These are phyloP conservation scores for Drosophila tristis DNA, from an alignment of 1,140 invertebrate species.

Conservation along the genomic window DNA sequence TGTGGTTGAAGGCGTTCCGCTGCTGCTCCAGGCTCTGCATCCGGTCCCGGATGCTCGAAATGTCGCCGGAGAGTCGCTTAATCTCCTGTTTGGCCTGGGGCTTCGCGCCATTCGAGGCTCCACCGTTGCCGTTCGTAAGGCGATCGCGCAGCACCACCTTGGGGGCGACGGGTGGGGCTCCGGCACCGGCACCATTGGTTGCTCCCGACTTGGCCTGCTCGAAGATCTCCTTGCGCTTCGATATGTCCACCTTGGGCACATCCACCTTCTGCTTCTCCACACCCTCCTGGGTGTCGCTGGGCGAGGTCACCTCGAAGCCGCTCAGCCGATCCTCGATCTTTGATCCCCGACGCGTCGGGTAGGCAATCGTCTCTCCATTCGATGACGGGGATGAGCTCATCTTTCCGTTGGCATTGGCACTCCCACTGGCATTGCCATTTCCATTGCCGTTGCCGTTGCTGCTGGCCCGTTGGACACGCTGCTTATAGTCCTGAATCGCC, in stretches of 20 bases:
- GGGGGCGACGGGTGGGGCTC: slow-evolving; percentile 28
- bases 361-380: slow-evolving; percentile 58
- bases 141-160: slow-evolving; percentile 73
- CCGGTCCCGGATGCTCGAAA: slow-evolving; percentile 87
- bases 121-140: slow-evolving; percentile 64
- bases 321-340: slow-evolving; percentile 82
- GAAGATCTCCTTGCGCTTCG: slow-evolving; percentile 92
- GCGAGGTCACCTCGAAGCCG: slow-evolving; percentile 78
- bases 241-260: slow-evolving; percentile 91
- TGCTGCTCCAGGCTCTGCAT: slow-evolving; percentile 88
- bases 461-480: slow-evolving; percentile 87
- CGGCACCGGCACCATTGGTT: slow-evolving; percentile 20
- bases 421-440: slow-evolving; percentile 23
- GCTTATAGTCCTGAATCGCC: slow-evolving; percentile 93
- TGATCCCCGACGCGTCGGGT: slow-evolving; percentile 72
- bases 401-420: slow-evolving; percentile 10
- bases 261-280: slow-evolving; percentile 85
- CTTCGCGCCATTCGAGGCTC: slow-evolving; percentile 60
- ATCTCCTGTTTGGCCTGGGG: slow-evolving; percentile 83
- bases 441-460: slow-evolving; percentile 50
- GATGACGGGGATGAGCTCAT: slow-evolving; percentile 7
- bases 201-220: slow-evolving; percentile 86
- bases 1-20: slow-evolving; percentile 84
- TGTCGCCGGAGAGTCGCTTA: slow-evolving; percentile 86
- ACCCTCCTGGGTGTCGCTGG: slow-evolving; percentile 83